These are phyloP conservation scores for Ictalurus punctatus DNA, from an alignment of 2,113 vertebrate genomes.

Conservation along the genomic window DNA sequence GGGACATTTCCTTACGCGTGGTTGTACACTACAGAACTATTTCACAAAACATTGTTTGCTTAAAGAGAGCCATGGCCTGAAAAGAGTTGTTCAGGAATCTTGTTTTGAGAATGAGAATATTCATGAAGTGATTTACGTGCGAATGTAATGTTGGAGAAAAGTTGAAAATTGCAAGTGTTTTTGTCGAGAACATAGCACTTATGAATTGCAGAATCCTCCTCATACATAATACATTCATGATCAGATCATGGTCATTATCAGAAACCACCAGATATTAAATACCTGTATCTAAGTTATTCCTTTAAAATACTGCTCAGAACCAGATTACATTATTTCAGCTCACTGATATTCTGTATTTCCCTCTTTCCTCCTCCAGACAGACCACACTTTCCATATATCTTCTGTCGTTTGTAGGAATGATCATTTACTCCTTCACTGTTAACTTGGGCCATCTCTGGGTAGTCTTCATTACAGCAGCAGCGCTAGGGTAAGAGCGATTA, in stretches of 20 bases:
- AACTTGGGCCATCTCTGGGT: slow-evolving; percentile 84
- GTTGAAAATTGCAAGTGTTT: background rate
- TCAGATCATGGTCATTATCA: background rate
- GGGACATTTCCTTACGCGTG: slow-evolving; percentile 59
- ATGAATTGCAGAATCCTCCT: background rate
- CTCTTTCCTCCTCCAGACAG: slow-evolving; percentile 71
- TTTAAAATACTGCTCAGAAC: background rate
- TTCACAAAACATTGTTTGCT: slow-evolving; percentile 58
- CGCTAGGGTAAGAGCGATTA: slow-evolving; percentile 80
- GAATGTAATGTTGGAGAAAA: slow-evolving; percentile 3
- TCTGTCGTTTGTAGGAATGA: slow-evolving; percentile 85
- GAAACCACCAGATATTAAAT: background rate
- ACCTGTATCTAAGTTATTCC: background rate
- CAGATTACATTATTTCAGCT: background rate
- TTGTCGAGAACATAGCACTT: background rate
- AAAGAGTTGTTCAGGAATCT: slow-evolving; percentile 38
- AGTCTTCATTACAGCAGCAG: slow-evolving; percentile 87
- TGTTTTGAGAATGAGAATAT: slow-evolving; percentile 31
- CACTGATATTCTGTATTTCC: background rate
- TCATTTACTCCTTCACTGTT: slow-evolving; percentile 84
- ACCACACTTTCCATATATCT: slow-evolving; percentile 84
- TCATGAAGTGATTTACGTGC: background rate
- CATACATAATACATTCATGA: background rate
- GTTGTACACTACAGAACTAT: slow-evolving; percentile 54
- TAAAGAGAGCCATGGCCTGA: slow-evolving; percentile 34